Base-by-base conservation (phyloP, 2,888 invertebrate genomes). In the Orthosia cruda region DNA sequence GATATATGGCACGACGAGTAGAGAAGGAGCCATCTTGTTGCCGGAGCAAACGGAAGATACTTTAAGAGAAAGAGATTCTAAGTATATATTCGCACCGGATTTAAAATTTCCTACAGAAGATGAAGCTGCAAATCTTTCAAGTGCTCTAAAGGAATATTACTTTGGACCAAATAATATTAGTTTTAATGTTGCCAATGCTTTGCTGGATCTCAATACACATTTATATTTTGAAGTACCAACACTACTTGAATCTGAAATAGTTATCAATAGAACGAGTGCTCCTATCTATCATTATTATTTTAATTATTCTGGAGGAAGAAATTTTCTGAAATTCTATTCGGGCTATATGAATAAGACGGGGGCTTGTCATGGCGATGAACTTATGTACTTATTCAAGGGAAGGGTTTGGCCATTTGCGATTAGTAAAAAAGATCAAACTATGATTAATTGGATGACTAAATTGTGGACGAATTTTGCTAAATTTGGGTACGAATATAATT, bases 401-500 rank as follows among this genome's bases (percentile, higher is more conserved):
- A 81, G 84, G 26, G 54, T 93, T 12, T 88, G 91, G 82, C 92
- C 93, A 0, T 92, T 90, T 70, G 55, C 76, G 57, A 81, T 91
- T 4, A 91, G 74, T 47, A 78, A 84, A 59, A 84, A 84, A 67
- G 94, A 94, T 83, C 81, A 81, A 32, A 77, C 78, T 70, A 86
- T 93, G 13, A 91, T 94, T 47, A 84, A 92, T 9, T 87, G 86
- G 77, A 91, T 95, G 87, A 93, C 94, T 4, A 88, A 80, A 61
- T 83, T 94, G 85, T 94, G 94, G 93, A 94, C 93, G 0, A 93
- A 94, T 77, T 95, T 94, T 74, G 94, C 94, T 5, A 94, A 92
- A 89, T 92, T 91, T 80, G 93, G 94, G 94, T 94, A 88, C 0
- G 86, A 85, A 55, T 16, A 52, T 45, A 13, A 18, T 16, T 26